These are phyloP conservation scores for Magallana ariakensis DNA, from an alignment of 1,140 invertebrate species.

Conservation along the genomic window DNA sequence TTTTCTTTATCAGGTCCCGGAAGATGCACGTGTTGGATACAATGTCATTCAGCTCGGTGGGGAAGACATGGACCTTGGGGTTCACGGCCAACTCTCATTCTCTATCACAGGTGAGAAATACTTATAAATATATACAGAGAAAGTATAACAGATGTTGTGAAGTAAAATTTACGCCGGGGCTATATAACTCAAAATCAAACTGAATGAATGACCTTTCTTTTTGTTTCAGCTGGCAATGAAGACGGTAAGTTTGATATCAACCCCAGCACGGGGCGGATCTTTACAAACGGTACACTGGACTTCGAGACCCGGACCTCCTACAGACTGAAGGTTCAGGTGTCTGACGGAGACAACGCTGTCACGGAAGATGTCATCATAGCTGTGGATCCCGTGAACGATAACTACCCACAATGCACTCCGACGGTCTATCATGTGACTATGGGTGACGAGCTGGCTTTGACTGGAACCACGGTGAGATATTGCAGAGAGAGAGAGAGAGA, in stretches of 20 bases:
- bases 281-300: background rate
- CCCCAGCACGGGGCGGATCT: background rate
- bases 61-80: background rate
- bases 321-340: background rate
- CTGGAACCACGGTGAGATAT: background rate
- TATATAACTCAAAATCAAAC: too few relatives aligned
- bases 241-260: background rate
- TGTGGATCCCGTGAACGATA: background rate
- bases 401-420: constrained; percentile 1
- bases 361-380: background rate
- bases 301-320: background rate
- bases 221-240: background rate
- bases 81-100: background rate
- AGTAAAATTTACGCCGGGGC: too few relatives aligned
- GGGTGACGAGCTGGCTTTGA: background rate
- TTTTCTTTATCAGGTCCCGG: background rate
- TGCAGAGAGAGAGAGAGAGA: too few relatives aligned
- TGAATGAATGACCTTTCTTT: too few relatives aligned
- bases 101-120: background rate
- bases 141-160: too few relatives aligned
- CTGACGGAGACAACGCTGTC: background rate
- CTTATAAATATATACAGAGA: too few relatives aligned
- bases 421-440: background rate
- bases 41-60: background rate
- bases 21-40: background rate